Evolutionary conservation across 2,888 invertebrate species (phyloP), one percentile per base, ranked within the genome.

Genomic region (Apodemia hepburni): DNA sequence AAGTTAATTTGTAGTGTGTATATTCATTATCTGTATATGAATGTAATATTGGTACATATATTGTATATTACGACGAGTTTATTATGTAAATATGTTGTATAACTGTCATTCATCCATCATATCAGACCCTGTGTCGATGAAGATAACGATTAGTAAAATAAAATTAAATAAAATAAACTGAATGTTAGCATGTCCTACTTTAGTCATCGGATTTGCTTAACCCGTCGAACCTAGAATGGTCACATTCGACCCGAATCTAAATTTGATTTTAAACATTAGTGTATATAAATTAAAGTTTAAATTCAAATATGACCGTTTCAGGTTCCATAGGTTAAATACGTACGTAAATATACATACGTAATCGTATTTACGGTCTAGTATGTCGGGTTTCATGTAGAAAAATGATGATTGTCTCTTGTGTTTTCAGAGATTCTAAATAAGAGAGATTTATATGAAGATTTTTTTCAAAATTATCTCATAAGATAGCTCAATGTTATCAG

Each of bases 71-170:
- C 22, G 22, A 51, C 51, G 22, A 51, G 7, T 18, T 22, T 22
- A 5, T 51, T 51, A 29, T 54, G 54, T 54, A 54, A 54, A 54
- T 54, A 54, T 12, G 6, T 27, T 54, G 54, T 54, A 15, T 27
- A 54, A 51, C 18, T 54, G 51, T 54, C 22, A 54, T 54, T 54
- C 54, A 54, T 54, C 5, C 15, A 42, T 15, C 42, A n/a, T 42
- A 42, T 42, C 8, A 42, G 42, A 15, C 42, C 42, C 15, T 42
- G 5, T 9, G 42, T 15, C 15, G 15, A 42, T 0, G n/a, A 12
- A 42, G 12, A 35, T 35, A 15, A 42, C 42, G 12, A 15, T 42
- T 42, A n/a, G 42, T 42, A 42, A 15, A 0, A 15, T 4, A n/a
- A n/a, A n/a, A n/a, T n/a, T n/a, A n/a, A n/a, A n/a, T n/a, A n/a